Base-by-base conservation (phyloP, 2,113 vertebrate genomes). In the Strigops habroptila region DNA sequence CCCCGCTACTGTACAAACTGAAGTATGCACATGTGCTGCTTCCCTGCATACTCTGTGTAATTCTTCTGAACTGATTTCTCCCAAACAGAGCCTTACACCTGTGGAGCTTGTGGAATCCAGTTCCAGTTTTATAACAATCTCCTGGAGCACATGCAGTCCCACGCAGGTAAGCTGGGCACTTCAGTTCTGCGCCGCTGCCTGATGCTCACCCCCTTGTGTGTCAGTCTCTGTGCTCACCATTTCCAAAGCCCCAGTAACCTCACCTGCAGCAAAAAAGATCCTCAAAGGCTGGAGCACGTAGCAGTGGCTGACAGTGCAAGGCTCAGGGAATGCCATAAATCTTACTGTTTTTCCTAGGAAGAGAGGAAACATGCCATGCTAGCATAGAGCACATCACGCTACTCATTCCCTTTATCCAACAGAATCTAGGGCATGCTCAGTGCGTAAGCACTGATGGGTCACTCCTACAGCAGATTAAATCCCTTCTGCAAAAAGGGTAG, bases 61-160 rank as follows among this genome's bases (percentile, higher is more conserved):
- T 75, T 71, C 39, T 65, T 91, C 91, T 59, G 74, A 97, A 97
- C 97, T 98, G 94, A 82, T 97, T 95, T 98, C 98, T 98, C 97
- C 98, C 97, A 97, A 98, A 92, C 98, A 99, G 99, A 99, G 97
- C 99, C 99, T 95, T 99, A 99, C 98, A 99, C 99, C 81, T 99
- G 99, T 82, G 99, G 99, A 95, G 99, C 99, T 98, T 99, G 99
- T 97, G 99, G 99, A 96, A 99, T 99, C 98, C 99, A 99, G 99
- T 99, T 99, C 98, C 99, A 99, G 98, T 99, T 99, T 99, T 99
- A 99, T 98, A 99, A 98, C 99, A 99, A 99, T 98, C 99, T 99
- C 94, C 98, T 99, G 98, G 99, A 99, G 97, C 99, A 99, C 98
- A 99, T 99, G 99, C 99, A 99, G 98, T 99, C 99, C 90, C 99